Conservation (phyloP, 2,113 vertebrate species). For the Dolichotis patagonum region DNA sequence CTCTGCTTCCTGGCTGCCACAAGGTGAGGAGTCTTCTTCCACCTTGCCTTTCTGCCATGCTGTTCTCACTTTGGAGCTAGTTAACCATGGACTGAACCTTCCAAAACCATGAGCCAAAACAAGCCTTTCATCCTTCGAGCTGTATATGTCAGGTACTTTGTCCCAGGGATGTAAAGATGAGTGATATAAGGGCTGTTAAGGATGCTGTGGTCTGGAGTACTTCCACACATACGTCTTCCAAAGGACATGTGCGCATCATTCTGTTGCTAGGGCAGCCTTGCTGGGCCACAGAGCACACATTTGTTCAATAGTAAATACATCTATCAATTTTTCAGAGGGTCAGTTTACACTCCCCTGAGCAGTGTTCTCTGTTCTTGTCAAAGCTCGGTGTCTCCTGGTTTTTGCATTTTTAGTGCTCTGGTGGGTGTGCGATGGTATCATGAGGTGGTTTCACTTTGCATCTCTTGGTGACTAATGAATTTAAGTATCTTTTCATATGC, state of each 20-base stretch:
- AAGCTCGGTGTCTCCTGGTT: fast-evolving
- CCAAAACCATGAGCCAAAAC: background rate
- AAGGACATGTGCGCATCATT: fast-evolving
- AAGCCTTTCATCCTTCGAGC: background rate
- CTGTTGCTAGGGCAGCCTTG: background rate
- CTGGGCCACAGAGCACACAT: fast-evolving
- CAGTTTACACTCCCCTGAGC: background rate
- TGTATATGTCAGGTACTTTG: background rate
- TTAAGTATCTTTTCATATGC: background rate
- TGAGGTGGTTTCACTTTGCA: background rate
- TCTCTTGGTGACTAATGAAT: background rate
- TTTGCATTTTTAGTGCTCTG: background rate
- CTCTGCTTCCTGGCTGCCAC: background rate
- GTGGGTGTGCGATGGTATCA: fast-evolving
- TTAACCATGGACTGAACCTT: background rate
- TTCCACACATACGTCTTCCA: background rate
- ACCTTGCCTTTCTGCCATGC: background rate
- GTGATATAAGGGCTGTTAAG: background rate
- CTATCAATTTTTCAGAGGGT: background rate
- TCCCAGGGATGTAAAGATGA: background rate
- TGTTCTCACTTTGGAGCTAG: background rate
- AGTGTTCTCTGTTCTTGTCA: background rate
- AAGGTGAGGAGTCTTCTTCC: background rate
- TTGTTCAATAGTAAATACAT: fast-evolving
- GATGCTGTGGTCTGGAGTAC: background rate